Evolutionary conservation across 2,888 invertebrate species (phyloP), one percentile per base, ranked within the genome.

Genomic region (Thysanoteuthis rhombus): DNA sequence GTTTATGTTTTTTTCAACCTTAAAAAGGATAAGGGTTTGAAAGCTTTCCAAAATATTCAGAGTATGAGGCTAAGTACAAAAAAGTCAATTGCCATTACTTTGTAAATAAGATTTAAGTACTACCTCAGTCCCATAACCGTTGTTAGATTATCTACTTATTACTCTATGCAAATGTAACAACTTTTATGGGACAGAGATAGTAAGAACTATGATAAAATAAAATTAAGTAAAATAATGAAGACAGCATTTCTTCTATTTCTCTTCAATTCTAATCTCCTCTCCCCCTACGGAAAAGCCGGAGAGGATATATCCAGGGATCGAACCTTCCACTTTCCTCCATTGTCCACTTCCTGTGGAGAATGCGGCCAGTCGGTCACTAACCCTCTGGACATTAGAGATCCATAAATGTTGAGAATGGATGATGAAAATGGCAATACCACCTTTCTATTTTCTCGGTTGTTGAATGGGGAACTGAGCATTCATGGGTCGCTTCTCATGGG

Each of bases 401-500:
- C 75, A 75, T 6, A 36, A 75, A 36, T n/a, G n/a, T n/a, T 75
- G 16, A 75, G 36, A 75, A n/a, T 75, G 36, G 75, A 75, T 75
- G 75, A 75, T 12, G 16, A 75, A n/a, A 75, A 75, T 4, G n/a
- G n/a, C 75, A 75, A 75, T n/a, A 75, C n/a, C 42, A 42, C 16
- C n/a, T 45, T n/a, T 90, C 47, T 94, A 91, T 58, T 94, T 95
- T 58, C 95, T 94, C 25, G 96, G 96, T 93, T 96, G 96, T 40
- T 96, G 95, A 92, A 96, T 96, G 39, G 95, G 91, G 40, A 95
- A 94, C 40, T 94, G 94, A 40, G 94, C 93, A 25, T 95, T 94
- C 36, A 98, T 98, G 95, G 98, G 98, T 96, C 96, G 97, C 94
- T 97, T 96, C 92, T 98, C 98, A 94, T 98, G 97, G 93, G 97